Evolutionary conservation across 2,888 invertebrate genomes (phyloP).

Genomic region (Eupsilia transversa): DNA sequence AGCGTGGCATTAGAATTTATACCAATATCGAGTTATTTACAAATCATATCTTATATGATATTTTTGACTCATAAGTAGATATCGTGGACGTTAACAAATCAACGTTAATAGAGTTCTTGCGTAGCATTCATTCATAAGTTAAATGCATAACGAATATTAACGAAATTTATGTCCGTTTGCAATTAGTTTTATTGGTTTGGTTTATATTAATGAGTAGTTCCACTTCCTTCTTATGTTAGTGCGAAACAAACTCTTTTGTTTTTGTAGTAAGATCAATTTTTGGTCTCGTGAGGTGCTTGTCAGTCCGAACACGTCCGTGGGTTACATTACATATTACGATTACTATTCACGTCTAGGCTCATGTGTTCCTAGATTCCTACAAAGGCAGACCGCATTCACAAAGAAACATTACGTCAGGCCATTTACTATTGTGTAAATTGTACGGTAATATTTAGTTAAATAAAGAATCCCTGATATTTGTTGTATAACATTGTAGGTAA

Average conservation of each 20-base stretch:
- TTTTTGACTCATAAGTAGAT: constrained; percentile 38
- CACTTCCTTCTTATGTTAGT: constrained; percentile 33
- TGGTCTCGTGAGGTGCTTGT: constrained; percentile 45
- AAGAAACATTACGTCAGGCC: constrained; percentile 42
- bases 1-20: constrained; percentile 57
- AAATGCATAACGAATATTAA: constrained; percentile 14
- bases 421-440: constrained; percentile 54
- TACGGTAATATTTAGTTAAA: constrained; percentile 36
- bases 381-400: constrained; percentile 56
- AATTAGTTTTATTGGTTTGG: constrained; percentile 16
- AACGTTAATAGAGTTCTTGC: constrained; percentile 55
- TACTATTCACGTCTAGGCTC: constrained; percentile 54
- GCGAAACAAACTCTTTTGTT: constrained; percentile 53
- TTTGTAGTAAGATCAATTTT: constrained; percentile 52
- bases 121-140: constrained; percentile 56
- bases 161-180: not conserved
- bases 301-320: constrained; percentile 49
- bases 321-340: constrained; percentile 55
- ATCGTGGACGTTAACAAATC: constrained; percentile 54
- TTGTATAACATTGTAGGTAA: constrained; percentile 47
- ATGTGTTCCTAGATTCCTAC: constrained; percentile 61
- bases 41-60: constrained; percentile 59
- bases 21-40: constrained; percentile 58
- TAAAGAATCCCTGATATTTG: constrained; percentile 25
- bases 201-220: constrained; percentile 23